Conservation (phyloP, 2,113 vertebrate species). For the Megaptera novaeangliae region DNA sequence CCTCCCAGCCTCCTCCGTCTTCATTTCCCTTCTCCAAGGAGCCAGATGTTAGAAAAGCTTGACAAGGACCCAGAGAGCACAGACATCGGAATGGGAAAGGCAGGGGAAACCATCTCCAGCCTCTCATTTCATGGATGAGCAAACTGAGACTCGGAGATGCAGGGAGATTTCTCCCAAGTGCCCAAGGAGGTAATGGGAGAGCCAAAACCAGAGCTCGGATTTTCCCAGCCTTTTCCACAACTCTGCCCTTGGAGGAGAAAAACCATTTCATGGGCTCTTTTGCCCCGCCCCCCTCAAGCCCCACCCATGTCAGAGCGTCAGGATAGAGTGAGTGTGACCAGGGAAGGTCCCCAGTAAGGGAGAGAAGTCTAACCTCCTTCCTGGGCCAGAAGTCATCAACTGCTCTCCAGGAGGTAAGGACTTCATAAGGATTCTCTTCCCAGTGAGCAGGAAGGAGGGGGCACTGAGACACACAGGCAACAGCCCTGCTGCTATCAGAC, state of each 20-base stretch:
- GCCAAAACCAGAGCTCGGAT: rapidly evolving
- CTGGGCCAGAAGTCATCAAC: neutral
- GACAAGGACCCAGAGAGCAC: neutral
- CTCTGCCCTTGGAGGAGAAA: neutral
- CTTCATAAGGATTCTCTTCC: neutral
- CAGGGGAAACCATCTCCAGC: neutral
- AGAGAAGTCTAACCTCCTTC: neutral
- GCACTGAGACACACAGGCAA: too few species aligned
- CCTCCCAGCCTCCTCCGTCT: neutral
- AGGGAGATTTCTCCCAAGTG: neutral
- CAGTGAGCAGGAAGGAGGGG: neutral
- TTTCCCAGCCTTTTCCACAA: neutral
- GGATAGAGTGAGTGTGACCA: too few species aligned
- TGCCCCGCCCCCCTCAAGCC: neutral
- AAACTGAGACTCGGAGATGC: neutral
- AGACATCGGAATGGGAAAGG: neutral
- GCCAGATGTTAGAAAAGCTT: neutral
- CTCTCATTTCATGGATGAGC: neutral
- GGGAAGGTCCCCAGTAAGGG: rapidly evolving
- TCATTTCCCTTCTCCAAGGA: neutral
- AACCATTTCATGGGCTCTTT: neutral
- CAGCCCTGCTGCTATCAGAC: neutral
- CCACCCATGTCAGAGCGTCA: rapidly evolving
- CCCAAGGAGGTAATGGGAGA: neutral
- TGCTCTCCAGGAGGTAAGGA: neutral